A percentile compares a stretch with the other conserved stretches of the same genome.
phyloP scores from a whole-genome alignment of 2,113 vertebrate species.

The Oophaga pumilio region DNA sequence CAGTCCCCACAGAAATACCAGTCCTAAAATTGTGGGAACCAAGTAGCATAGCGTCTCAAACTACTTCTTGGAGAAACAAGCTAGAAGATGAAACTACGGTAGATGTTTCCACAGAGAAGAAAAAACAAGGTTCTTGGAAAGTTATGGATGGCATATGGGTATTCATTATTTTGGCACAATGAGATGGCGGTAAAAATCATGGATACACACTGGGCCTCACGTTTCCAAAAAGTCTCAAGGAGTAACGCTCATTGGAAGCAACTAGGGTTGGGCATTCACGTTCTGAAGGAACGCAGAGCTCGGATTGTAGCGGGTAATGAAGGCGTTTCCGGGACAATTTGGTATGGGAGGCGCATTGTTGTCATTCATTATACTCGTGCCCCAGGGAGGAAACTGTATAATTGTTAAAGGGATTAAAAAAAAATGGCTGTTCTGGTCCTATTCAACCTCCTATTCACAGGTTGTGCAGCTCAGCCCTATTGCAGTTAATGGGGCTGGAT shows the following conservation, averaged over 20 bases:
- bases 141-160: neutral
- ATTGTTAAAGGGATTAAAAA: neutral
- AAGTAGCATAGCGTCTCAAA: neutral
- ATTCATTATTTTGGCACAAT: neutral
- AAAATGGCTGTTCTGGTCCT: neutral
- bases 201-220: neutral
- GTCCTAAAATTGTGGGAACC: neutral
- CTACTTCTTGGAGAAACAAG: neutral
- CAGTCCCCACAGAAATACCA: constrained; percentile 33
- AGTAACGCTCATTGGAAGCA: neutral
- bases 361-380: neutral
- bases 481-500: neutral
- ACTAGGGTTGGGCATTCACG: neutral
- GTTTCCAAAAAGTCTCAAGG: neutral
- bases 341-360: neutral
- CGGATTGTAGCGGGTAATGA: neutral
- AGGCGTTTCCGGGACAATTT: neutral
- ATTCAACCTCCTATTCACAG: neutral
- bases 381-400: neutral
- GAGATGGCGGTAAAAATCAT: neutral
- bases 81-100: neutral
- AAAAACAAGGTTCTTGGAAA: neutral
- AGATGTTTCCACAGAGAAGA: neutral
- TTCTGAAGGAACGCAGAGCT: neutral
- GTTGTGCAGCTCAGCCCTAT: too few species aligned